A percentile compares a stretch with the other conserved stretches of the same genome.
Evolutionary conservation across 2,888 invertebrate genomes (phyloP).

Genomic region (Gastracanthus pulcherrimus): DNA sequence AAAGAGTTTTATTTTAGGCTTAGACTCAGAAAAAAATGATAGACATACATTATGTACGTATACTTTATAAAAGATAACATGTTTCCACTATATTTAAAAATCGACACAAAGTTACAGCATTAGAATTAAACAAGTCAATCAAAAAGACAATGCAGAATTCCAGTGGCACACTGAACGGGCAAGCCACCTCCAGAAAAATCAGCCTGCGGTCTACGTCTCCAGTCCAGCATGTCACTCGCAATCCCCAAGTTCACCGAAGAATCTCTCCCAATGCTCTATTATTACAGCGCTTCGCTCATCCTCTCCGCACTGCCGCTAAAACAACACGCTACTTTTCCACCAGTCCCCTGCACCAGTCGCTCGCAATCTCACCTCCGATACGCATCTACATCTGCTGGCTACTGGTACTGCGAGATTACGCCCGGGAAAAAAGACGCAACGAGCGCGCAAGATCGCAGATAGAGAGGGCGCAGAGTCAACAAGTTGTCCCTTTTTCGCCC

Average conservation of each 20-base stretch:
- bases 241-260: not conserved
- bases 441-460: not conserved
- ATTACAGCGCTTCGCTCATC: not conserved
- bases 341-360: not conserved
- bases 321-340: not conserved
- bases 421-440: not conserved
- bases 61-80: no score
- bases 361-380: not conserved
- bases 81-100: no score
- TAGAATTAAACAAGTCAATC: no score
- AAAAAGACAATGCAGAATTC: no score
- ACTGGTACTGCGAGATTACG: not conserved
- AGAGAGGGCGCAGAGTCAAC: constrained; percentile 61
- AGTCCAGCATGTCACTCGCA: no score
- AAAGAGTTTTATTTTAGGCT: no score
- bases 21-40: no score
- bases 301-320: not conserved
- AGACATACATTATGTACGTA: no score
- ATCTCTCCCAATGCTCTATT: not conserved
- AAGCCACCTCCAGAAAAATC: no score
- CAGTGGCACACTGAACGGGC: no score
- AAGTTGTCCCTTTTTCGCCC: constrained; percentile 63
- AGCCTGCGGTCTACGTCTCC: no score
- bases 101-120: no score
- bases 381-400: constrained; percentile 3